Conservation (phyloP, 2,888 invertebrate genomes). For the Cephalotes varians region DNA sequence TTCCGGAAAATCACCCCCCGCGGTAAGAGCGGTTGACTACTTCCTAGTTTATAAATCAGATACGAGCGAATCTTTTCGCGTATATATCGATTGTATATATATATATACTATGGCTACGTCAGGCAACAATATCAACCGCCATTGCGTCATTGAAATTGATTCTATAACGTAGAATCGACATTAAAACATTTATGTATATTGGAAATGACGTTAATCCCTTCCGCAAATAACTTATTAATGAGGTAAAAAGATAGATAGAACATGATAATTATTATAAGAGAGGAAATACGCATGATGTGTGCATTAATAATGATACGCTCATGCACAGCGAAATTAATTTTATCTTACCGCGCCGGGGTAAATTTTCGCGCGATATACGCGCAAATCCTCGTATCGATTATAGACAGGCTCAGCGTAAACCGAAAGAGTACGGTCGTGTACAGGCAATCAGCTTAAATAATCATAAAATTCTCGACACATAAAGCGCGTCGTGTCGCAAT, state of each 20-base stretch:
- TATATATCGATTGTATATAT: neutral
- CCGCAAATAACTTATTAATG: conserved; percentile 28
- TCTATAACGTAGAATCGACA: neutral
- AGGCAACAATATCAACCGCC: neutral
- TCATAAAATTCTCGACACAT: conserved; percentile 37
- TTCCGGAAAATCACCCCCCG: conserved; percentile 55
- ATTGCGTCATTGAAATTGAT: neutral
- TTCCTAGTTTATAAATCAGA: conserved; percentile 23
- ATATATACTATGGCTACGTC: neutral
- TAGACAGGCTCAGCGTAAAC: conserved; percentile 9
- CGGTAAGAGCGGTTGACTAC: neutral
- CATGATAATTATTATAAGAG: neutral
- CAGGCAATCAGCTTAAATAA: conserved; percentile 41
- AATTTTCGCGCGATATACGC: conserved; percentile 18
- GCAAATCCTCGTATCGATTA: conserved; percentile 34
- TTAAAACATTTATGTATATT: conserved; percentile 25
- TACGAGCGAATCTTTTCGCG: neutral
- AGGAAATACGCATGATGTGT: neutral
- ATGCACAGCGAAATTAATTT: conserved; percentile 5
- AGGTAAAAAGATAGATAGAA: neutral
- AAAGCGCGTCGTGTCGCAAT: conserved; percentile 31
- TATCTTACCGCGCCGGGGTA: neutral
- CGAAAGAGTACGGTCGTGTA: conserved; percentile 8
- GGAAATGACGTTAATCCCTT: conserved; percentile 19
- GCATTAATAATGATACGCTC: neutral